Percentiles rank a stretch among this genome's conserved stretches.
Conservation (phyloP, 2,113 vertebrate species). For the Tretioscincus oriximinensis region DNA sequence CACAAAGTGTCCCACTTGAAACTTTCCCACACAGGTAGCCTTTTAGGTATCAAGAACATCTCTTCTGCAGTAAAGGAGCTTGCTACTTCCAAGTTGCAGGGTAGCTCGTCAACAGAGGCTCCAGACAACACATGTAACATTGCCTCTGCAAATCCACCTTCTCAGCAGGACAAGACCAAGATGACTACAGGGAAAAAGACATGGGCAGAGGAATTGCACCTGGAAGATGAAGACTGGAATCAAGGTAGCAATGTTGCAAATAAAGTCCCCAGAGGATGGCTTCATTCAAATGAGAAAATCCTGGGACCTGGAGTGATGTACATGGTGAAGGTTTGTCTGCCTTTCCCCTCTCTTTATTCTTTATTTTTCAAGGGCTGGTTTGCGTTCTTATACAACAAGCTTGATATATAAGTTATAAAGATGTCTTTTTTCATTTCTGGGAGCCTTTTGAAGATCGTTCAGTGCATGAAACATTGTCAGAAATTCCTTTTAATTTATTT, state of each 20-base stretch:
- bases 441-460: conserved; percentile 45
- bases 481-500: conserved; percentile 46
- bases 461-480: conserved; percentile 43
- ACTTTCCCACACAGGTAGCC: conserved; percentile 88
- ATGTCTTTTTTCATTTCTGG: conserved; percentile 46
- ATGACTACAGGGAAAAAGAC: conserved; percentile 83
- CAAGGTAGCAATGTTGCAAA: conserved; percentile 75
- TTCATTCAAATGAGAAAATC: conserved; percentile 93
- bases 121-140: conserved; percentile 83
- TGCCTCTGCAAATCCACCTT: conserved; percentile 77
- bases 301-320: conserved; percentile 96
- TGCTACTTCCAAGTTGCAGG: conserved; percentile 92
- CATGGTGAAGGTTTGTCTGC: conserved; percentile 91
- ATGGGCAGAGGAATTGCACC: conserved; percentile 78
- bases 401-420: conserved; percentile 43
- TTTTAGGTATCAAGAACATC: conserved; percentile 91
- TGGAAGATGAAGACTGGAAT: conserved; percentile 83
- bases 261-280: conserved; percentile 87
- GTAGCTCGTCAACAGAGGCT: conserved; percentile 78
- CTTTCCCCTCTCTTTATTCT: conserved; percentile 36
- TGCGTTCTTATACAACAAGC: conserved; percentile 43
- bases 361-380: neutral
- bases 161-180: conserved; percentile 81
- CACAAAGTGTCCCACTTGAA: conserved; percentile 98
- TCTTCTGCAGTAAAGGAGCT: conserved; percentile 97